Conservation (phyloP, 1,140 invertebrate genomes). For the Macrocentrus cingulum region DNA sequence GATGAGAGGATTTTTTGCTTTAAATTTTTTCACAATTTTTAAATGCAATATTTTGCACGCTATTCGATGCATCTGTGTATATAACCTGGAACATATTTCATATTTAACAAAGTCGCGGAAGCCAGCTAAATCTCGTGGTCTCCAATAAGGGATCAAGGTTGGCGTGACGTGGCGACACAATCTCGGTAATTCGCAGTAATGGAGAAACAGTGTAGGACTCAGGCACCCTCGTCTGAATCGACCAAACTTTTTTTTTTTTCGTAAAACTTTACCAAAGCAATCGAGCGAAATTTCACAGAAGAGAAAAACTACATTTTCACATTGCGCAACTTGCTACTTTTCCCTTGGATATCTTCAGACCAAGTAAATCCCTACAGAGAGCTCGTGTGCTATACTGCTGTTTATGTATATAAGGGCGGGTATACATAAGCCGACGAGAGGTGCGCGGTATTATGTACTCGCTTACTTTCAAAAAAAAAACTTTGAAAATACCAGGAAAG, state of each 20-base stretch:
- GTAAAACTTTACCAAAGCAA: background rate
- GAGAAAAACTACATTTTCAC: background rate
- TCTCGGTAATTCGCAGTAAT: conserved; percentile 34
- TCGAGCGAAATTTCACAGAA: background rate
- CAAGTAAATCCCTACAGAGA: background rate
- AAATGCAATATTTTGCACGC: too few relatives aligned
- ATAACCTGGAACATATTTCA: conserved; percentile 3
- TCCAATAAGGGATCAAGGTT: conserved; percentile 17
- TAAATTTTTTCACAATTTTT: too few relatives aligned
- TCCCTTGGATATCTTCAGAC: background rate
- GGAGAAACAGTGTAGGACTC: conserved; percentile 39
- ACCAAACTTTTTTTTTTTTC: conserved; percentile 22
- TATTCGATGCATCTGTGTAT: background rate
- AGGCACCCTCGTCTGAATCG: background rate
- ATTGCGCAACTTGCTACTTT: conserved; percentile 16
- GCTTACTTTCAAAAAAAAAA: too few relatives aligned
- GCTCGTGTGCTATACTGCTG: too few relatives aligned
- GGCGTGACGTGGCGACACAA: conserved; percentile 13
- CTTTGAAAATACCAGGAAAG: too few relatives aligned
- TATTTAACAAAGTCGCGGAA: background rate
- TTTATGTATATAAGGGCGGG: too few relatives aligned
- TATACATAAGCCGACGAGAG: too few relatives aligned
- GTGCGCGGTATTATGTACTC: too few relatives aligned
- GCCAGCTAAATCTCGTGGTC: background rate
- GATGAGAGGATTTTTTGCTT: too few relatives aligned